Conservation (phyloP, 2,113 vertebrate species). For the Leptocoma aspasia region DNA sequence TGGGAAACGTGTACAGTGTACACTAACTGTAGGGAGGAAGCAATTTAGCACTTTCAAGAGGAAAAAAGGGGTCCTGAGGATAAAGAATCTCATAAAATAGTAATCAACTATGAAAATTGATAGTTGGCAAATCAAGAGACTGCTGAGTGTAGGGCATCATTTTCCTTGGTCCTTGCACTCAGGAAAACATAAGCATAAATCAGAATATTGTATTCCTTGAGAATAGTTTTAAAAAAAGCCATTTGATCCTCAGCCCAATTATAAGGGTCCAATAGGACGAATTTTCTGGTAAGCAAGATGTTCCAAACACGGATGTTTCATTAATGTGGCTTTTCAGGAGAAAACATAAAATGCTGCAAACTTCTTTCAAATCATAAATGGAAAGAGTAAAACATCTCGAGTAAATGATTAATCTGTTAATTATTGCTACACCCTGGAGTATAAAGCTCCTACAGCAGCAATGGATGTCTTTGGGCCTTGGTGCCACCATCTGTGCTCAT, state of each 20-base stretch:
- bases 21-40: neutral
- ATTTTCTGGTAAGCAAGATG: neutral
- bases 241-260: neutral
- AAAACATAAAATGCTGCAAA: neutral
- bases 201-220: slow-evolving; percentile 29
- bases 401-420: slow-evolving; percentile 54
- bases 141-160: slow-evolving; percentile 29
- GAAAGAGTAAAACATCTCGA: neutral
- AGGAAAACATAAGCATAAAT: slow-evolving; percentile 53
- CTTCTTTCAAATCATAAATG: neutral
- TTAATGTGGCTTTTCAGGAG: neutral
- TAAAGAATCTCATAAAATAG: slow-evolving; percentile 54
- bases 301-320: neutral
- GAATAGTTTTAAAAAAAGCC: slow-evolving; percentile 9
- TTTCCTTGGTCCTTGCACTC: slow-evolving; percentile 37
- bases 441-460: neutral
- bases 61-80: slow-evolving; percentile 31
- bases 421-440: neutral
- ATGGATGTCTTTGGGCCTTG: neutral
- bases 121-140: slow-evolving; percentile 54
- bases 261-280: neutral
- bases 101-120: slow-evolving; percentile 60
- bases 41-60: slow-evolving; percentile 39
- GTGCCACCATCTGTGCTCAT: neutral
- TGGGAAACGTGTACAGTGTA: neutral